Percentiles rank a stretch among this genome's conserved stretches.
Conservation (phyloP, 2,113 vertebrate species). For the Chitala chitala region DNA sequence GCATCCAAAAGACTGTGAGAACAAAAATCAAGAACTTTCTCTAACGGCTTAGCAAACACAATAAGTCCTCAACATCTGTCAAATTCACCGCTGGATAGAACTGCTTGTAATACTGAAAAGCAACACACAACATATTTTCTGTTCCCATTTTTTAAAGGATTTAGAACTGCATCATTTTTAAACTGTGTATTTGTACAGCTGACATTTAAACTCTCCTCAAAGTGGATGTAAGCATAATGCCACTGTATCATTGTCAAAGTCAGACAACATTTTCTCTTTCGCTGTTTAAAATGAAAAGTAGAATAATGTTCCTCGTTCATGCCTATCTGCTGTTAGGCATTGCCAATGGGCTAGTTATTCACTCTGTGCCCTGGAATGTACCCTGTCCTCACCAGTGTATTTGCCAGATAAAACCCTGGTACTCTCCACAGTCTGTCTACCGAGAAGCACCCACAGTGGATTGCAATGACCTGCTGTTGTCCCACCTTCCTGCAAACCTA, state of each 20-base stretch:
- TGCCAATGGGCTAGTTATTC: conserved; percentile 56
- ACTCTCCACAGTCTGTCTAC: conserved; percentile 80
- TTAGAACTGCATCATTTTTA: too few relatives aligned
- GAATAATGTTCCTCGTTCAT: conserved; percentile 43
- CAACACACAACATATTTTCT: too few relatives aligned
- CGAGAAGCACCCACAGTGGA: conserved; percentile 84
- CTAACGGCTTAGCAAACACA: not conserved
- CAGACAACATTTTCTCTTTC: not conserved
- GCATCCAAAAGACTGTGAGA: not conserved
- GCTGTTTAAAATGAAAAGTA: conserved; percentile 30
- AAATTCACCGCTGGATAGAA: too few relatives aligned
- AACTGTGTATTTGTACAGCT: not conserved
- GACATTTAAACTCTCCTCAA: too few relatives aligned
- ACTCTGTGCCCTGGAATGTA: conserved; percentile 74
- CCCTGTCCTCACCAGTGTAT: conserved; percentile 61
- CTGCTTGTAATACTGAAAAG: too few relatives aligned
- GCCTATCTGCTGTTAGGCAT: conserved; percentile 56
- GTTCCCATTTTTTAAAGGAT: too few relatives aligned
- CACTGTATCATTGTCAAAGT: not conserved
- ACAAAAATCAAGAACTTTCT: not conserved
- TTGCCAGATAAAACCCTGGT: conserved; percentile 81
- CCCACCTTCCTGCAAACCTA: conserved; percentile 63
- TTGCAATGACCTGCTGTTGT: conserved; percentile 80
- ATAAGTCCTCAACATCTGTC: not conserved
- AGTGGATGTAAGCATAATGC: not conserved